Evolutionary conservation across 2,888 invertebrate species (phyloP).

Genomic region (Zelleria hepariella): DNA sequence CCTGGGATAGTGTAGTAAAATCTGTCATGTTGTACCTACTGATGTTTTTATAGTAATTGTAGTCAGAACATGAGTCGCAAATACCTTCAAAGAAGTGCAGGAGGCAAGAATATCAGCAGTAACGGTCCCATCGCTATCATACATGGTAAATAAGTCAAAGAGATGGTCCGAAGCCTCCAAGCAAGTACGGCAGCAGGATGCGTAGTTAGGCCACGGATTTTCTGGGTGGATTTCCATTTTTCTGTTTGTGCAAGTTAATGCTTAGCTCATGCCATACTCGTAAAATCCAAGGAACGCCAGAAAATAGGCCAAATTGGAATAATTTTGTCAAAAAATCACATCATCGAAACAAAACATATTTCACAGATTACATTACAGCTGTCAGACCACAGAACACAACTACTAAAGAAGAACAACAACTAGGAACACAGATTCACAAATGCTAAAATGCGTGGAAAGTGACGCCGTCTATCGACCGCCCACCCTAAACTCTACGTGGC

Average conservation of each 20-base stretch:
- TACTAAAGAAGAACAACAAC: no score
- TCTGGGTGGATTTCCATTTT: not conserved
- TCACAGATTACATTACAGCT: no score
- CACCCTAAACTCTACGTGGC: no score
- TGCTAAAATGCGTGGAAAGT: no score
- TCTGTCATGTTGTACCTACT: not conserved
- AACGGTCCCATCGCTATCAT: not conserved
- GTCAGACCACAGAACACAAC: no score
- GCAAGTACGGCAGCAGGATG: not conserved
- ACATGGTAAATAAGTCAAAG: constrained; percentile 33
- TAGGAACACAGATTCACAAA: no score
- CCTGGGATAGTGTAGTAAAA: not conserved
- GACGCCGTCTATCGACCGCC: no score
- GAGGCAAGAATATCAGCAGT: constrained; percentile 37
- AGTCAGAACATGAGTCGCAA: constrained; percentile 9
- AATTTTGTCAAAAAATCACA: no score
- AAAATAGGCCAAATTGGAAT: no score
- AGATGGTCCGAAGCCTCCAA: constrained; percentile 17
- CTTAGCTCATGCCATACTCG: no score
- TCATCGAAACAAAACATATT: no score
- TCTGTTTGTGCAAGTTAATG: not conserved
- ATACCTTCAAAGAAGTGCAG: constrained; percentile 45
- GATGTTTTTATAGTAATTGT: not conserved
- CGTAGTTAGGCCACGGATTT: not conserved
- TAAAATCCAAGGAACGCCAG: no score